phyloP scores from a whole-genome alignment of 1,140 invertebrate genomes.

The Bombus cullumanus region DNA sequence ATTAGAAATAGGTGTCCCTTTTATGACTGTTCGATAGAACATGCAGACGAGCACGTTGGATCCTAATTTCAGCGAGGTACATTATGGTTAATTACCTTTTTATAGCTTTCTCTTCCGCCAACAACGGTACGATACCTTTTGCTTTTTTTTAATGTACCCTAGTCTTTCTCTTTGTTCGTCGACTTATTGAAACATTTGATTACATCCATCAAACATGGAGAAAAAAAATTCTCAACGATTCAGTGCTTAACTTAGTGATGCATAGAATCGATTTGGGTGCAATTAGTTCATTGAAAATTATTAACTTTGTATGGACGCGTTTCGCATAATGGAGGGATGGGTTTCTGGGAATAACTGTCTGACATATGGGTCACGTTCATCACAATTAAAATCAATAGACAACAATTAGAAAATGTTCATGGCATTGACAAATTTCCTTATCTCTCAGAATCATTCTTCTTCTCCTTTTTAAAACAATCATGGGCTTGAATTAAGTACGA shows the following conservation, averaged over 20 bases:
- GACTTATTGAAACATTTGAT: not conserved
- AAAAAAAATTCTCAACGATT: not conserved
- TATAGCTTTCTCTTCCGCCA: constrained; percentile 25
- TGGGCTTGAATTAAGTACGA: not conserved
- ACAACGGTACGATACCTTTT: constrained; percentile 12
- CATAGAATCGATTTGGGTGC: constrained; percentile 1
- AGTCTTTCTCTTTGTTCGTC: not conserved
- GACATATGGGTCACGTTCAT: not conserved
- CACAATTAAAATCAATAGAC: constrained; percentile 32
- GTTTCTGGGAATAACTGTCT: constrained; percentile 23
- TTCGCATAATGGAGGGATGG: constrained; percentile 15
- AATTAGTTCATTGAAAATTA: constrained; percentile 39
- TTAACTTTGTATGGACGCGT: not conserved
- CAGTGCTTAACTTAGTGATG: not conserved
- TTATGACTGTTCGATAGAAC: constrained; percentile 1
- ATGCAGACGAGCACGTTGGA: not conserved
- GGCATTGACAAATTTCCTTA: not conserved
- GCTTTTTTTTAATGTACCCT: not conserved
- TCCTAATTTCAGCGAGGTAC: constrained; percentile 6
- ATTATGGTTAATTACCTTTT: constrained; percentile 35
- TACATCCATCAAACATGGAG: not conserved
- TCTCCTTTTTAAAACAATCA: not conserved
- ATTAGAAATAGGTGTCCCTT: not conserved
- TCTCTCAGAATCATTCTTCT: not conserved
- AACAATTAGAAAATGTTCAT: not conserved